Evolutionary conservation across 2,888 invertebrate genomes (phyloP), one percentile per base, ranked within the genome.

Genomic region (Listrodromus nycthemerus): DNA sequence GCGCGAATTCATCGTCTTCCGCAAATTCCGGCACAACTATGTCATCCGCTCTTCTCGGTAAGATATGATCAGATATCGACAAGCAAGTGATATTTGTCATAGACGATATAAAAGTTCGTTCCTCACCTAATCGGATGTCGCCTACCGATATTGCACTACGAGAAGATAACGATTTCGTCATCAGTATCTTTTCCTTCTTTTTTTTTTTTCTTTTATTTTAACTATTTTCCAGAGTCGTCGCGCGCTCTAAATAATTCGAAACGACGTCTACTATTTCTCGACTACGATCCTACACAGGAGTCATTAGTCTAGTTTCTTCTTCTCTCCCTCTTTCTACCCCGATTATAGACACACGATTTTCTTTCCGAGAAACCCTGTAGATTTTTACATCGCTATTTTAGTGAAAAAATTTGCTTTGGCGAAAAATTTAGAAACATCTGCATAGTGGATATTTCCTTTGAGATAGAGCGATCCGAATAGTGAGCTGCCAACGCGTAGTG

Each of bases 11-110:
- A 87, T 88, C 90, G 76, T 86, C 89, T 67, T 89, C 91, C 61
- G 85, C 87, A 50, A 86, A 81, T 83, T 88, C 89, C 52, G 85
- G 87, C 63, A 85, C 89, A 55, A 88, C 89, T 48, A 90, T 86
- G 87, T 88, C 92, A 83, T 91, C 92, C 85, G 90, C 91, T 71
- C 90, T 93, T 84, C 90, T 92, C 77, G 91, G 93, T 92, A 87
- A 93, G 89, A 86, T 85, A 87, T 78, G 79, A 84, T 70, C 66
- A 67, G 84, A 74, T 83, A 83, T 80, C 80, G 83, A 80, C 52
- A 65, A 80, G 16, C 50, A n/a, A 66, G 50, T 63, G 63, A 21
- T 58, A 21, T 24, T 61, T 61, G 27, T 30, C 61, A 27, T n/a
- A 27, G 16, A n/a, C n/a, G 3, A 61, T 30, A 4, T 27, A n/a